phyloP scores from a whole-genome alignment of 2,797 vertebrate species.

The Syngnathus rostellatus region DNA sequence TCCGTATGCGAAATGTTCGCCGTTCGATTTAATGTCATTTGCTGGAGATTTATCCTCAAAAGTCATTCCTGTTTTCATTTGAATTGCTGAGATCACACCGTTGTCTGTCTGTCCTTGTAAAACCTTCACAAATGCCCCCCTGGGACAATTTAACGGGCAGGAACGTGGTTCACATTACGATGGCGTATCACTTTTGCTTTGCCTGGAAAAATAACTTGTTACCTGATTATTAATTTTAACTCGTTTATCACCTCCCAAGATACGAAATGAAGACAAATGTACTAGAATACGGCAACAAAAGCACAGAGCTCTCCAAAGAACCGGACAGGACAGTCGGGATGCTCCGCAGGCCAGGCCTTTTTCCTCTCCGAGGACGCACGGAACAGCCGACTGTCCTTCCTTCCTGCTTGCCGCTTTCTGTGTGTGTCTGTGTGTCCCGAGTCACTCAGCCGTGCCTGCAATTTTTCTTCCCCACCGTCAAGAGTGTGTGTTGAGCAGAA shows the following conservation, averaged over 20 bases:
- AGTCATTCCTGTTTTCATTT: neutral
- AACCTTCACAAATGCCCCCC: constrained; percentile 10
- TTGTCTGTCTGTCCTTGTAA: constrained; percentile 4
- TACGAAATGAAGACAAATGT: neutral
- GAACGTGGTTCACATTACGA: constrained; percentile 18
- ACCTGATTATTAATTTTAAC: neutral
- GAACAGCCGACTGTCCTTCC: constrained; percentile 63
- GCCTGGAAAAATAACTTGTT: neutral
- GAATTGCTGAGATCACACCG: neutral
- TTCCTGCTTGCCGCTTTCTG: constrained; percentile 57
- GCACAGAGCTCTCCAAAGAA: constrained; percentile 21
- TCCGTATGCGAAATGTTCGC: neutral
- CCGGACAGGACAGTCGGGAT: constrained; percentile 52
- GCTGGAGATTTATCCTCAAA: neutral
- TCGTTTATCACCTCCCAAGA: neutral
- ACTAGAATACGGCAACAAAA: neutral
- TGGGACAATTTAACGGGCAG: constrained; percentile 8
- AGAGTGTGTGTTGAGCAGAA: constrained; percentile 27
- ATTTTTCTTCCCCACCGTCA: constrained; percentile 25
- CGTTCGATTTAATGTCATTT: neutral
- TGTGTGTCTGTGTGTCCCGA: constrained; percentile 16
- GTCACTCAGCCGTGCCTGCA: neutral
- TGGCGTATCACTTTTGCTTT: neutral
- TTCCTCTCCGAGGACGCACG: constrained; percentile 60
- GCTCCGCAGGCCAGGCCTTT: constrained; percentile 53